Evolutionary conservation across 2,113 vertebrate genomes (phyloP), one percentile per base, ranked within the genome.

Genomic region (Oostethus manadensis): DNA sequence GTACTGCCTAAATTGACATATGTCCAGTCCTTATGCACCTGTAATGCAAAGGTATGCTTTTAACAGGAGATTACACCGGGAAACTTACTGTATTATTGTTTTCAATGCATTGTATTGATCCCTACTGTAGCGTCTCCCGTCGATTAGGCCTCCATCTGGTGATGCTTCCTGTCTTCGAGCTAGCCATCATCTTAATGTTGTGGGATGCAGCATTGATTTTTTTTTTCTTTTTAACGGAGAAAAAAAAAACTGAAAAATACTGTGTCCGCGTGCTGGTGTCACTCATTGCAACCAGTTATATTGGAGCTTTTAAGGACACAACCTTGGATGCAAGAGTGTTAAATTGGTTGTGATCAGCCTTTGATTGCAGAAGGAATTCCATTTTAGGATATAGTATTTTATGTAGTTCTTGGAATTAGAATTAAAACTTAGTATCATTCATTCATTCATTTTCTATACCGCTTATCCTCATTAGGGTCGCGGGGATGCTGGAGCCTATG

Each of bases 191-290:
- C 43, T 46, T 66, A 66, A 50, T 26, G 45, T 17, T 68, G 67
- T 82, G 55, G 50, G 56, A 75, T 77, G 75, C 47, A 57, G 49
- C 38, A 85, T 76, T 72, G 81, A 87, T 85, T 86, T 73, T 71
- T 73, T 71, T 63, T 71, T 61, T 43, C 42, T 64, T 75, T 80
- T 69, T 73, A 68, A 88, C 87, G 82, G 84, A 81, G 79, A 81
- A 62, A 43, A 15, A 43, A 21, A 66, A 60, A 33, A 38, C 55
- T 65, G 66, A 60, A 11, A 49, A 21, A 73, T 20, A 21, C 29
- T 47, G 68, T 58, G 23, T 74, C 43, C 69, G 14, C 48, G 71
- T 71, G 67, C 70, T 73, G 71, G 69, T 79, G 77, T 62, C 82
- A 62, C 69, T 84, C 75, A 71, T 38, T 48, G 23, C 40, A 23